phyloP scores from a whole-genome alignment of 2,888 invertebrate genomes.

The Acanthoscelides obtectus region DNA sequence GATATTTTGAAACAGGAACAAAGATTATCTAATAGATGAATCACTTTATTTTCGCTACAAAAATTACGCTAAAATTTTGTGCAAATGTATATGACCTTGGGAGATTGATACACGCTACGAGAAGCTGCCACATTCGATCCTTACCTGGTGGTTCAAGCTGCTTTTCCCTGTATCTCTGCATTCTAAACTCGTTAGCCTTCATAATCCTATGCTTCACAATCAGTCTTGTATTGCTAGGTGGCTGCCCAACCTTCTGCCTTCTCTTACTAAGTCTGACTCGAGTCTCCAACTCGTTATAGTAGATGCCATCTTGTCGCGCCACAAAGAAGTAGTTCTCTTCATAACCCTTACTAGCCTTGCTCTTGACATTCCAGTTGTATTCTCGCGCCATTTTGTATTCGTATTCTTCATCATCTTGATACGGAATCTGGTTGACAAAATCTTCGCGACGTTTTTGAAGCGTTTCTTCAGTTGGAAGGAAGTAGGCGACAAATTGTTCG shows the following conservation, averaged over 20 bases:
- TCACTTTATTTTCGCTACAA: background rate
- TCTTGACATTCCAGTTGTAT: slow-evolving; percentile 99
- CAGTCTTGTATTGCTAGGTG: slow-evolving; percentile 71
- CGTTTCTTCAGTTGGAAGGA: slow-evolving; percentile 91
- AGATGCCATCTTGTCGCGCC: slow-evolving; percentile 83
- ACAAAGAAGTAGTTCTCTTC: slow-evolving; percentile 98
- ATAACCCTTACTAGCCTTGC: slow-evolving; percentile 71
- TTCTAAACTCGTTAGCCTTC: slow-evolving; percentile 77
- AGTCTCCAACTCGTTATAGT: slow-evolving; percentile 93
- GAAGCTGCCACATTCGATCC: too few relatives aligned
- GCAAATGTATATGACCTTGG: too few relatives aligned
- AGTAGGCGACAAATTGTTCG: slow-evolving; percentile 98
- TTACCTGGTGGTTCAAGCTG: slow-evolving; percentile 80
- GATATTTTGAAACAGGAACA: slow-evolving; percentile 1
- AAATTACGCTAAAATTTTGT: background rate
- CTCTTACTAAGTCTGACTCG: slow-evolving; percentile 91
- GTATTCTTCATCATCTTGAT: slow-evolving; percentile 87
- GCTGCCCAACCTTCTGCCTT: slow-evolving; percentile 65
- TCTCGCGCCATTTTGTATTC: slow-evolving; percentile 97
- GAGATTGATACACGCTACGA: too few relatives aligned
- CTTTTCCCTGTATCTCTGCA: slow-evolving; percentile 80
- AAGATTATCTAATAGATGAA: background rate
- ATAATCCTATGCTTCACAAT: slow-evolving; percentile 88
- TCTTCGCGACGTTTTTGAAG: slow-evolving; percentile 84
- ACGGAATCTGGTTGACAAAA: slow-evolving; percentile 67